Percentiles rank a stretch among this genome's conserved stretches.
Conservation (phyloP, 2,113 vertebrate genomes). For the Paracanthobrama guichenoti region DNA sequence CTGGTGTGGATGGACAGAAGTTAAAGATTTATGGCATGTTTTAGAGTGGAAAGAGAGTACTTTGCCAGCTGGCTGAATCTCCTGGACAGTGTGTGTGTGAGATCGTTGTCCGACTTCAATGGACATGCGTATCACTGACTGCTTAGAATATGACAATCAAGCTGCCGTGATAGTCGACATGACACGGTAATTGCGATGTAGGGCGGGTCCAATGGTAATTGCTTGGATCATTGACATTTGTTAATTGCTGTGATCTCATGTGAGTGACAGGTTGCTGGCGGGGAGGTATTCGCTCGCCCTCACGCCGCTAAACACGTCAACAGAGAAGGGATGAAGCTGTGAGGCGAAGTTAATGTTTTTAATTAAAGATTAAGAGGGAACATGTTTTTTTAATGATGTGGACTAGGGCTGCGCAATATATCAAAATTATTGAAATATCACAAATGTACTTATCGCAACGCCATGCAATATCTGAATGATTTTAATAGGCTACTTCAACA, state of each 20-base stretch:
- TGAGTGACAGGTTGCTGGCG: neutral
- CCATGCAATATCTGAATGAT: too few relatives aligned
- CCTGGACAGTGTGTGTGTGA: neutral
- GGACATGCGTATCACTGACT: neutral
- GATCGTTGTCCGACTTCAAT: neutral
- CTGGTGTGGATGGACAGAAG: conserved; percentile 37
- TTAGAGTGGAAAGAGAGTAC: neutral
- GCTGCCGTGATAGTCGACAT: neutral
- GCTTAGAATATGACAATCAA: conserved; percentile 36
- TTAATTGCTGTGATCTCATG: neutral
- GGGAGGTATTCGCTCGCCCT: neutral
- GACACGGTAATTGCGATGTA: neutral
- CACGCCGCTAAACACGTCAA: neutral
- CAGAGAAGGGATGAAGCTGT: neutral
- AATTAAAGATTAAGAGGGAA: neutral
- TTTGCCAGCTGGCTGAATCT: neutral
- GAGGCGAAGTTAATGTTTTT: neutral
- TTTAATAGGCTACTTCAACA: too few relatives aligned
- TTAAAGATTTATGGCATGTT: conserved; percentile 33
- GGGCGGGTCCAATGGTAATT: neutral
- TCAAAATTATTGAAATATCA: too few relatives aligned
- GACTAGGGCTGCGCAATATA: too few relatives aligned
- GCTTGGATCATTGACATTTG: neutral
- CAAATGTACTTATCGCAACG: too few relatives aligned
- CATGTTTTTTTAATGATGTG: neutral